Evolutionary conservation across 2,888 invertebrate genomes (phyloP).

Genomic region (Eledona agricola): DNA sequence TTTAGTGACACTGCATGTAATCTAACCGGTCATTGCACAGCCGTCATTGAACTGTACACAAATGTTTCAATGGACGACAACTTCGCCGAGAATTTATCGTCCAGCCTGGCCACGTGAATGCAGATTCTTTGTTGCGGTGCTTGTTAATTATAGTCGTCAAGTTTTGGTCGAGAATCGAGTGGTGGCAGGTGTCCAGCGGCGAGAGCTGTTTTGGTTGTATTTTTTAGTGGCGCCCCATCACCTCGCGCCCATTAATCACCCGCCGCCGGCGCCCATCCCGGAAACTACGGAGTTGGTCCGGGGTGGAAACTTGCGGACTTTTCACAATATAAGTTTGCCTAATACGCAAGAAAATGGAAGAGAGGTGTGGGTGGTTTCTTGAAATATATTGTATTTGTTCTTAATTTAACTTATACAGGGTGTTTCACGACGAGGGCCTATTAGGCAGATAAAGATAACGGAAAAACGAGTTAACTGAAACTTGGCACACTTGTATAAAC

Average conservation of each 20-base stretch:
- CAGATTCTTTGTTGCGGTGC: no score
- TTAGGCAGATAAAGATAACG: no score
- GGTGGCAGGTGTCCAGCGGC: slow-evolving; percentile 22
- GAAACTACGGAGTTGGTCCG: slow-evolving; percentile 46
- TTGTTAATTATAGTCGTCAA: no score
- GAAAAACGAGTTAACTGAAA: no score
- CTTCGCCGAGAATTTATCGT: slow-evolving; percentile 18
- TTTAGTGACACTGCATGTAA: slow-evolving; percentile 37
- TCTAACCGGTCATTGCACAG: slow-evolving; percentile 25
- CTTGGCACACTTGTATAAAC: no score
- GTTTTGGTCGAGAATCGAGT: slow-evolving; percentile 13
- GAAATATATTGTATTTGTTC: no score
- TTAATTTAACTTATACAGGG: no score
- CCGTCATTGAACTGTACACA: slow-evolving; percentile 24
- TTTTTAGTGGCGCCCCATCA: slow-evolving; percentile 27
- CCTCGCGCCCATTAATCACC: slow-evolving; percentile 48
- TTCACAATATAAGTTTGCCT: slow-evolving; percentile 49
- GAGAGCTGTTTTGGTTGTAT: slow-evolving; percentile 23
- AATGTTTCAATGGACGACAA: slow-evolving; percentile 23
- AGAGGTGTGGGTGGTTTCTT: no score
- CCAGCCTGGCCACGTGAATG: no score
- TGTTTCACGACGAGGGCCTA: no score
- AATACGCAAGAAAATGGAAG: slow-evolving; percentile 48
- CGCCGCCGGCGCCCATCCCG: slow-evolving; percentile 44
- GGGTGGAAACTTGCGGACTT: slow-evolving; percentile 48